phyloP scores from a whole-genome alignment of 1,140 invertebrate genomes.

The Eufriesea mexicana region DNA sequence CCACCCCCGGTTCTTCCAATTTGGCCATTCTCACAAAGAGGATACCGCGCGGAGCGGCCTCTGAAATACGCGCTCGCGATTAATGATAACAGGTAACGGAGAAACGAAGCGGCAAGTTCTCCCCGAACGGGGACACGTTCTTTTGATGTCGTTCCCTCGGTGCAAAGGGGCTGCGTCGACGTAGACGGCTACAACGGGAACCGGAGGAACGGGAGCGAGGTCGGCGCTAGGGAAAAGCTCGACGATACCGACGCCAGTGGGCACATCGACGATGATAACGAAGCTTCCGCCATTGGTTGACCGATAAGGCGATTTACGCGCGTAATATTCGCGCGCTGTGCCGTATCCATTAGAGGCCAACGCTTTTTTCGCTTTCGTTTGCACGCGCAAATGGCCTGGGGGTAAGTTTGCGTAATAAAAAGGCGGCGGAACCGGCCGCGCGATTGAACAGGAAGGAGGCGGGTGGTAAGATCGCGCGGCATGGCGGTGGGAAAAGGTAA shows the following conservation, averaged over 20 bases:
- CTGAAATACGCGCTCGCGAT: neutral
- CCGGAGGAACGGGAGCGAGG: neutral
- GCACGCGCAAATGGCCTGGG: conserved; percentile 48
- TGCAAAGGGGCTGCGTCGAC: neutral
- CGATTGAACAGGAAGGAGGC: neutral
- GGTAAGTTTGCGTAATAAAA: conserved; percentile 57
- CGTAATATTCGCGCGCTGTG: conserved; percentile 20
- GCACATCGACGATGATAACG: conserved; percentile 30
- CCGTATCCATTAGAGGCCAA: conserved; percentile 33
- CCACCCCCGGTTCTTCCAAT: neutral
- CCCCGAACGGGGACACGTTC: neutral
- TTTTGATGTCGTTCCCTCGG: conserved; percentile 7
- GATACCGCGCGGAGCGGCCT: neutral
- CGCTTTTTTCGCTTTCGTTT: conserved; percentile 44
- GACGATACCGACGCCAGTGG: neutral
- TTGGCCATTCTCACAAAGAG: neutral
- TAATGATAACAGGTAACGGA: conserved; percentile 12
- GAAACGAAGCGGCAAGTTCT: neutral
- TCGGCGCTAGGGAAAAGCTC: neutral
- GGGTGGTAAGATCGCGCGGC: neutral
- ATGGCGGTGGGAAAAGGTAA: neutral
- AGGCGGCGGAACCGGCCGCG: neutral
- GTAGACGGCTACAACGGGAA: neutral
- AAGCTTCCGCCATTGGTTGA: conserved; percentile 19
- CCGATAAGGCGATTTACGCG: conserved; percentile 37